phyloP scores from a whole-genome alignment of 2,797 vertebrate species.

The Remorina albescens region DNA sequence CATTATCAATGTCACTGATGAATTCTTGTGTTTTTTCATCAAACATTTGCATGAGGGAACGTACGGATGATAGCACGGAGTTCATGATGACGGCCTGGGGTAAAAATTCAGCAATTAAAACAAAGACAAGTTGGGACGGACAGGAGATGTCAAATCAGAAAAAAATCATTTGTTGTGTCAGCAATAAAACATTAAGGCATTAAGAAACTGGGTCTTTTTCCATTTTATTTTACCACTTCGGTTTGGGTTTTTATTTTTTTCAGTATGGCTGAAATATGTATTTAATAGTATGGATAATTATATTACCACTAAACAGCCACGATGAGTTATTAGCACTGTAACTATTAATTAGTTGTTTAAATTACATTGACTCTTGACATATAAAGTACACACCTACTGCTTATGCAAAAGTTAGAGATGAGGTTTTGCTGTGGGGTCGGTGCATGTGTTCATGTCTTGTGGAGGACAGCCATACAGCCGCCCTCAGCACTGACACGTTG shows the following conservation, averaged over 20 bases:
- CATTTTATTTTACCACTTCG: too few relatives aligned
- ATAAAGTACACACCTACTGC: background rate
- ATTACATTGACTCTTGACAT: too few relatives aligned
- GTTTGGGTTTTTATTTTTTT: background rate
- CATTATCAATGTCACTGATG: slow-evolving; percentile 81
- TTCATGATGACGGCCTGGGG: slow-evolving; percentile 83
- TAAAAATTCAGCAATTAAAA: slow-evolving; percentile 8
- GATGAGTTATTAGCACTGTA: too few relatives aligned
- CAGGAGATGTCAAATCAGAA: background rate
- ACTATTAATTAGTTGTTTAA: too few relatives aligned
- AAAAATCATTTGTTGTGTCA: background rate
- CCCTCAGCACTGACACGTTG: background rate
- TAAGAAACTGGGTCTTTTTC: background rate
- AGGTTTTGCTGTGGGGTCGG: too few relatives aligned
- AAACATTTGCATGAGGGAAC: slow-evolving; percentile 83
- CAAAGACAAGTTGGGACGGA: background rate
- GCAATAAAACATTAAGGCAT: too few relatives aligned
- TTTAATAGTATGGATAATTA: too few relatives aligned
- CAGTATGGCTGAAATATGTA: background rate
- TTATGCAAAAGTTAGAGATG: background rate
- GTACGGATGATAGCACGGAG: slow-evolving; percentile 71
- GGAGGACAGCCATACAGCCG: background rate
- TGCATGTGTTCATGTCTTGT: slow-evolving; percentile 5
- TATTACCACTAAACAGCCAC: too few relatives aligned
- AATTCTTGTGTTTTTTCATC: slow-evolving; percentile 85